Evolutionary conservation across 2,113 vertebrate genomes (phyloP), one percentile per base, ranked within the genome.

Genomic region (Petrocephalus microphthalmus): DNA sequence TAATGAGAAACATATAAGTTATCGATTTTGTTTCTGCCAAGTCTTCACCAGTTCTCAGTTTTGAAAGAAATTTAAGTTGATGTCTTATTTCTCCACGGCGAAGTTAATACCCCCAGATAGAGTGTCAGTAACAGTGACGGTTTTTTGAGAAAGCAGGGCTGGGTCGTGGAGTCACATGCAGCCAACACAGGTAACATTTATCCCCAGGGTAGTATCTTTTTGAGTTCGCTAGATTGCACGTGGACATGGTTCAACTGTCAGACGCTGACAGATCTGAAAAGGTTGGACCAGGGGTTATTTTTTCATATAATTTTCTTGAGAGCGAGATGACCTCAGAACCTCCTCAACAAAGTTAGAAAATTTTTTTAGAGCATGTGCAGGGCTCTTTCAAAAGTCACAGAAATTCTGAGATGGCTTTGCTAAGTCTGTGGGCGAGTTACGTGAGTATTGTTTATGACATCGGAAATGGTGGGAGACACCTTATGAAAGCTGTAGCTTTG

Each of bases 381-480:
- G 42, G 45, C 20, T 45, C 45, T 5, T 49, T 22, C 20, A 47
- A 49, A 83, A 45, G 19, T 83, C 45, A n/a, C 81, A 83, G 22
- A 49, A 83, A 83, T 20, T 83, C 81, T 49, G 37, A 47, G 45
- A 49, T 47, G 19, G 37, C 17, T 83, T 45, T 45, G 42, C 37
- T 17, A 81, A 7, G 37, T 45, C 74, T n/a, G 81, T 83, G 42
- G 81, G 81, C 10, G 81, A 47, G 22, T 49, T 49, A 83, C 81
- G 49, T 83, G 37, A 83, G 17, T 83, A 19, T 78, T 78, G 71
- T 78, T 78, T 78, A 42, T 42, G 33, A 78, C 71, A 19, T 78
- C 33, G 71, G 71, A 78, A 83, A 83, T 49, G 45, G 81, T 49
- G 45, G 81, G 81, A 83, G 81, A 49, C 81, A 49, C 81, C 81